Conservation (phyloP, 2,113 vertebrate species). For the Phrynosoma blainvillii region DNA sequence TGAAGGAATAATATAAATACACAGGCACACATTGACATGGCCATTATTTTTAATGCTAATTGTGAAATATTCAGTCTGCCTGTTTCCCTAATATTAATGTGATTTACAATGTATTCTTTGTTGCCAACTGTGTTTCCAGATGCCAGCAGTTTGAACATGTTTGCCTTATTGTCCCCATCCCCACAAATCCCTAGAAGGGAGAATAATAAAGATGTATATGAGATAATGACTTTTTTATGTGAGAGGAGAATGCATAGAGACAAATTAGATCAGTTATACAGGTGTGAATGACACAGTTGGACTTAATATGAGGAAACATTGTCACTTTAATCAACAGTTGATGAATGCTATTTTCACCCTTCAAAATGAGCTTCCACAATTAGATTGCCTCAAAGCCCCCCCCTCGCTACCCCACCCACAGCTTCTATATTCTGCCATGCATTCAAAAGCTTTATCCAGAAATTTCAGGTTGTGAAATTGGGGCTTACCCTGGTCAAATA, state of each 20-base stretch:
- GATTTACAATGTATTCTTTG: not conserved
- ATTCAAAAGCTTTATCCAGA: not conserved
- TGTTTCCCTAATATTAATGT: constrained; percentile 19
- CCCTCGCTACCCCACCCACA: not conserved
- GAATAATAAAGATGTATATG: constrained; percentile 1
- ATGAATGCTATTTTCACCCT: not conserved
- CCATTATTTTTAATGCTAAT: constrained; percentile 20
- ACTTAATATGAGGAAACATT: constrained; percentile 9
- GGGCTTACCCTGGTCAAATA: not conserved
- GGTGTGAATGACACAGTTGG: constrained; percentile 5
- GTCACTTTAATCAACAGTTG: constrained; percentile 4
- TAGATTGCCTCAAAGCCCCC: not conserved
- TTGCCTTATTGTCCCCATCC: not conserved
- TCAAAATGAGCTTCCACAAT: not conserved
- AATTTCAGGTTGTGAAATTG: not conserved
- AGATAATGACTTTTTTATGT: constrained; percentile 23
- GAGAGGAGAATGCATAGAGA: not conserved
- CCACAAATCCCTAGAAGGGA: not conserved
- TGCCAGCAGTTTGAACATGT: not conserved
- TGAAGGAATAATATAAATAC: constrained; percentile 3
- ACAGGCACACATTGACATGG: not conserved
- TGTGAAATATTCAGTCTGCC: not conserved
- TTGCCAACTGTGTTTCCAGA: not conserved
- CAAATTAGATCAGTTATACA: constrained; percentile 30
- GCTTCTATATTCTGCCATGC: not conserved